phyloP scores from a whole-genome alignment of 2,888 invertebrate genomes.

The Cephalotes varians region DNA sequence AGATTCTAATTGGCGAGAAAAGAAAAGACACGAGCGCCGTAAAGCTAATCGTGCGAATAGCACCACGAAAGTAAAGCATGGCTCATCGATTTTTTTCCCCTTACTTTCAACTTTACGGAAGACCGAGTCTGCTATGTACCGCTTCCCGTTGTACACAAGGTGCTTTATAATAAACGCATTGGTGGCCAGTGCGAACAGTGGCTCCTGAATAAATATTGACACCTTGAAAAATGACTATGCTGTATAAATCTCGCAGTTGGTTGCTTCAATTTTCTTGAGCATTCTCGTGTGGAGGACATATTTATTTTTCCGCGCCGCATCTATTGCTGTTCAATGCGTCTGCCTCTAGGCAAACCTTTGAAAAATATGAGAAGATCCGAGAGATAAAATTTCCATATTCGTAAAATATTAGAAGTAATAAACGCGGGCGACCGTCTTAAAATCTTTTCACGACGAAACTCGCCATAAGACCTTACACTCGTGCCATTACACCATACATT shows the following conservation, averaged over 20 bases:
- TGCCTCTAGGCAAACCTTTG: neutral
- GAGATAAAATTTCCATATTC: slow-evolving; percentile 3
- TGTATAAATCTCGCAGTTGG: slow-evolving; percentile 23
- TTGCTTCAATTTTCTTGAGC: slow-evolving; percentile 44
- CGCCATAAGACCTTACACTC: neutral
- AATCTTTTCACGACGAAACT: neutral
- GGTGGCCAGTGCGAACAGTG: neutral
- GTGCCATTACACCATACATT: neutral
- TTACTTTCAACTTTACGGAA: neutral
- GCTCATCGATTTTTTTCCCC: neutral
- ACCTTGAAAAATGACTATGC: slow-evolving; percentile 16
- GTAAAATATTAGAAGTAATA: neutral
- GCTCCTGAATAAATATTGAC: slow-evolving; percentile 41
- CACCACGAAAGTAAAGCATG: neutral
- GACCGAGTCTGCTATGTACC: neutral
- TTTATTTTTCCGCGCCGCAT: slow-evolving; percentile 33
- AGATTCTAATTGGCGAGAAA: slow-evolving; percentile 7
- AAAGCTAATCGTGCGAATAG: neutral
- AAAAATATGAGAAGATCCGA: neutral
- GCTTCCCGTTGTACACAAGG: neutral
- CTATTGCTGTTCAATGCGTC: slow-evolving; percentile 15
- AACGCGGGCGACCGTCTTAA: neutral
- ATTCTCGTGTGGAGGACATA: slow-evolving; percentile 16
- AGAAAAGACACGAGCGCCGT: neutral
- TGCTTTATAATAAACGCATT: slow-evolving; percentile 30